A percentile compares a stretch with the other conserved stretches of the same genome.
Conservation (phyloP, 1,140 invertebrate genomes). For the Battus philenor region DNA sequence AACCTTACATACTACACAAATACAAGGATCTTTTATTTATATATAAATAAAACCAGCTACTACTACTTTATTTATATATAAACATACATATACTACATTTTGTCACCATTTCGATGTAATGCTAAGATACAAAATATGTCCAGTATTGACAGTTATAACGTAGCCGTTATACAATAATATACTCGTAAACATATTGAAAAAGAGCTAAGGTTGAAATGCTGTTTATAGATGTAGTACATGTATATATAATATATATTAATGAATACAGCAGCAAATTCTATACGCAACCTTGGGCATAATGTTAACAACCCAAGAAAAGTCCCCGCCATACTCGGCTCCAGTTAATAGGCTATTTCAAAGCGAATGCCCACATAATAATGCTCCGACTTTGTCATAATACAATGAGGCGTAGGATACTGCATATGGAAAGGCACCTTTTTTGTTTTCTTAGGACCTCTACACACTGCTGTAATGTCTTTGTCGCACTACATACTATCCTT, state of each 20-base stretch:
- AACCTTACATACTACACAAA: too few species aligned
- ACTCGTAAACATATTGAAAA: not conserved
- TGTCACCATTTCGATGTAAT: too few species aligned
- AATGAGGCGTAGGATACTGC: conserved; percentile 1
- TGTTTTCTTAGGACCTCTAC: too few species aligned
- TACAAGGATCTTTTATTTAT: too few species aligned
- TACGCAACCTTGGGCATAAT: not conserved
- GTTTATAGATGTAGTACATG: not conserved
- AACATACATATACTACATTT: too few species aligned
- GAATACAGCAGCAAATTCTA: not conserved
- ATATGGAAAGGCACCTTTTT: conserved; percentile 2
- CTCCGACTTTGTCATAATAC: conserved; percentile 9
- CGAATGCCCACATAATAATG: not conserved
- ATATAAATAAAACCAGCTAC: too few species aligned
- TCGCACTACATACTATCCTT: not conserved
- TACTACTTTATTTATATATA: too few species aligned
- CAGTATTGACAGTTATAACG: not conserved
- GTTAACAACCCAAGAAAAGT: not conserved
- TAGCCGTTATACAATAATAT: not conserved
- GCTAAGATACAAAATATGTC: too few species aligned
- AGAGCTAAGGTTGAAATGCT: not conserved
- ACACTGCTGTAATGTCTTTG: too few species aligned
- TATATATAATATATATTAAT: not conserved
- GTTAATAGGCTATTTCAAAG: not conserved
- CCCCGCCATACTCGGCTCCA: conserved; percentile 1